These are phyloP conservation scores for Lophotriccus pileatus DNA, from an alignment of 2,797 vertebrate genomes.

Conservation along the genomic window DNA sequence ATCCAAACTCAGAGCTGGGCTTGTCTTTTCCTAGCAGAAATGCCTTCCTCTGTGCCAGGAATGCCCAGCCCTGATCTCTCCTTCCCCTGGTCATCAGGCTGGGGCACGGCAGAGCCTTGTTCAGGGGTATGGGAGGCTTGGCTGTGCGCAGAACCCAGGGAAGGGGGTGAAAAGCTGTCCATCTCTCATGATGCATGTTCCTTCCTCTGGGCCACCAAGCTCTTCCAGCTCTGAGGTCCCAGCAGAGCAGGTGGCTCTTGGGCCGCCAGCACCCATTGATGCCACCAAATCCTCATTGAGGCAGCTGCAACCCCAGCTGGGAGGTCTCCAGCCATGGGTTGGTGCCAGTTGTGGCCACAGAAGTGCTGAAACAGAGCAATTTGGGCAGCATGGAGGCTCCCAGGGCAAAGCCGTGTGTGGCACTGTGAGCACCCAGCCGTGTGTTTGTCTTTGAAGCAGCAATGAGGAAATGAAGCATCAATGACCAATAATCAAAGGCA, in stretches of 20 bases:
- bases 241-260: background rate
- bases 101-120: background rate
- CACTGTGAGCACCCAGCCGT: accelerated
- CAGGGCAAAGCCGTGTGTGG: background rate
- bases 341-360: accelerated
- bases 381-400: background rate
- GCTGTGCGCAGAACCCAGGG: background rate
- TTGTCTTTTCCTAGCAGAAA: background rate
- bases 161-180: background rate
- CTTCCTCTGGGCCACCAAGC: background rate
- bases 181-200: accelerated
- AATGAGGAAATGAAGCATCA: background rate
- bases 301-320: background rate
- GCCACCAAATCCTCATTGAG: accelerated
- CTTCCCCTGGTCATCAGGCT: background rate
- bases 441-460: background rate
- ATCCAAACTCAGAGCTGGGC: background rate
- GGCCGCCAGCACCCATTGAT: accelerated
- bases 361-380: accelerated
- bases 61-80: background rate
- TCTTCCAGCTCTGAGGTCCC: background rate
- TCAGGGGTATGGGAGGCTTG: too few species aligned
- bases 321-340: accelerated
- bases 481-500: background rate
- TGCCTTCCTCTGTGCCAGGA: background rate